Conservation (phyloP, 2,888 invertebrate genomes). For the Shargacucullia verbasci region DNA sequence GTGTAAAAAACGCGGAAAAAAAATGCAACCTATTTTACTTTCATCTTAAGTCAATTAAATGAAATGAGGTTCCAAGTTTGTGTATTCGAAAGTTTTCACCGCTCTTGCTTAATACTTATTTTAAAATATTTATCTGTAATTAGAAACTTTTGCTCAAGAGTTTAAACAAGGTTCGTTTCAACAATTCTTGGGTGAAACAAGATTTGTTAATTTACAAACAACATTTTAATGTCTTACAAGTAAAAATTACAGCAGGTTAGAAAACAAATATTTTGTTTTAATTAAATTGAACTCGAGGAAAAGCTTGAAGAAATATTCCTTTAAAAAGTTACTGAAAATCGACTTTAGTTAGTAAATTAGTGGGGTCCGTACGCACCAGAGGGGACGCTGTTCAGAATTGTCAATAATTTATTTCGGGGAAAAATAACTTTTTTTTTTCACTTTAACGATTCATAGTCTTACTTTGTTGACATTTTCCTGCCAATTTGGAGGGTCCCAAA, state of each 20-base stretch:
- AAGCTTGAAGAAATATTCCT: neutral
- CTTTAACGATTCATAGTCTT: constrained; percentile 1
- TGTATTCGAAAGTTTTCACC: constrained; percentile 1
- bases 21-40: constrained; percentile 2
- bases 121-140: constrained; percentile 27
- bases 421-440: constrained; percentile 6
- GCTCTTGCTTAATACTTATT: constrained; percentile 5
- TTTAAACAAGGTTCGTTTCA: constrained; percentile 19
- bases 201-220: constrained; percentile 18
- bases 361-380: constrained; percentile 2
- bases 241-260: constrained; percentile 10
- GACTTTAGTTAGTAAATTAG: constrained; percentile 31
- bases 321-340: neutral
- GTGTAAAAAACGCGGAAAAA: neutral
- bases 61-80: constrained; percentile 13
- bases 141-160: constrained; percentile 24
- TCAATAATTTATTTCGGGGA: constrained; percentile 31
- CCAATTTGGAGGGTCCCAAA: neutral
- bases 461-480: constrained; percentile 5
- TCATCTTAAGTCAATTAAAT: constrained; percentile 9
- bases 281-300: constrained; percentile 10
- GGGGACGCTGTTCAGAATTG: constrained; percentile 8
- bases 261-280: constrained; percentile 26
- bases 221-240: constrained; percentile 14
- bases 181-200: constrained; percentile 8